phyloP scores from a whole-genome alignment of 2,888 invertebrate genomes.

The Pinctada fucata region DNA sequence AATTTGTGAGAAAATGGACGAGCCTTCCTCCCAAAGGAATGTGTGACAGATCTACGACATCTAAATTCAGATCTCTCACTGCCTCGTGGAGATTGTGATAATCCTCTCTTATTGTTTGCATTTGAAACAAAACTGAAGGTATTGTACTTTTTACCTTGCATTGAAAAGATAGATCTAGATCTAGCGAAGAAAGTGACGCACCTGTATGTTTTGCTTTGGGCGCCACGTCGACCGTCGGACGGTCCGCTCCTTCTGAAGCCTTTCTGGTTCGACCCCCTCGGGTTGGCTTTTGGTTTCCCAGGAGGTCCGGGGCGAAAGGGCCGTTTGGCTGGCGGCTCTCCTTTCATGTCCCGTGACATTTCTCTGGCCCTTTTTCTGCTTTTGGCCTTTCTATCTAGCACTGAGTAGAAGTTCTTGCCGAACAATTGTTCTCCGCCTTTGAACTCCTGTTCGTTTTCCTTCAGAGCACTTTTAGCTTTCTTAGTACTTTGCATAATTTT shows the following conservation, averaged over 20 bases:
- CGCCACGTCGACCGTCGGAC: no score
- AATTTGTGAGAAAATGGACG: constrained; percentile 3
- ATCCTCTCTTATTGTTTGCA: no score
- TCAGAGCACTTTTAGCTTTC: not conserved
- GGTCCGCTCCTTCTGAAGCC: no score
- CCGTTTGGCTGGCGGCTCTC: not conserved
- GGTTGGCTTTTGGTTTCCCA: no score
- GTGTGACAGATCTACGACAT: not conserved
- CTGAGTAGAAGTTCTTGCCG: constrained; percentile 6
- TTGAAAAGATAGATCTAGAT: no score
- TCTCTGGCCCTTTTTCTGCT: constrained; percentile 17
- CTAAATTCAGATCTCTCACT: not conserved
- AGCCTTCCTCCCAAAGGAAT: constrained; percentile 6
- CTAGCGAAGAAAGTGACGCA: no score
- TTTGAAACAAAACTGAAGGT: no score
- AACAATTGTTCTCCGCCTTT: not conserved
- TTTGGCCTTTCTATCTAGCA: constrained; percentile 22
- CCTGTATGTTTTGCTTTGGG: no score
- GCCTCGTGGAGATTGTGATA: constrained; percentile 13
- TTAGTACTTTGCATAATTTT: not conserved
- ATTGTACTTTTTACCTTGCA: no score
- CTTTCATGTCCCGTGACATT: constrained; percentile 11
- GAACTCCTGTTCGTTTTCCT: not conserved
- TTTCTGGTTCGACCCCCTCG: no score
- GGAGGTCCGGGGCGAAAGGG: not conserved